A percentile compares a stretch with the other conserved stretches of the same genome.
These are phyloP conservation scores for Macquaria australasica DNA, from an alignment of 2,113 vertebrate genomes.

Conservation along the genomic window DNA sequence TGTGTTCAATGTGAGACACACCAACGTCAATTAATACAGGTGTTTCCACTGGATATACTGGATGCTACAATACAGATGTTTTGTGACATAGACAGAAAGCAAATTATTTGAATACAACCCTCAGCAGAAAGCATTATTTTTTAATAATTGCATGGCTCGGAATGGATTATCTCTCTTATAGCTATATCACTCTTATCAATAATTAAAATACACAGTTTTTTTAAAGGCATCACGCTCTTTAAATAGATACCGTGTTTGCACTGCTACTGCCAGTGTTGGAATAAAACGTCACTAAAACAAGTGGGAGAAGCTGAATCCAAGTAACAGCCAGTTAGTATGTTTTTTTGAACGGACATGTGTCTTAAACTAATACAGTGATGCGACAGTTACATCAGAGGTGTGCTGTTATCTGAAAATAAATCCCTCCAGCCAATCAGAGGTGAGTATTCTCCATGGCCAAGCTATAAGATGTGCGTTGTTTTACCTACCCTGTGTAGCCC, in stretches of 20 bases:
- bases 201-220: slow-evolving; percentile 1
- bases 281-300: background rate
- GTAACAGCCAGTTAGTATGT: background rate
- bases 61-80: background rate
- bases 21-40: slow-evolving; percentile 1
- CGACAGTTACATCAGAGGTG: background rate
- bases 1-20: background rate
- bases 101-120: background rate
- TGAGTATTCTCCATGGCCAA: background rate
- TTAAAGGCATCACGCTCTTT: background rate
- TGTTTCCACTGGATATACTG: background rate
- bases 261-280: background rate
- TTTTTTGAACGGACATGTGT: background rate
- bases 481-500: slow-evolving; percentile 91
- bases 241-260: slow-evolving; percentile 2
- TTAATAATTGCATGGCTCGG: slow-evolving; percentile 13
- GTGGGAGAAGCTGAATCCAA: background rate
- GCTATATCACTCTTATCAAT: background rate
- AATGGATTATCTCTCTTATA: slow-evolving; percentile 20
- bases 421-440: background rate
- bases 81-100: background rate
- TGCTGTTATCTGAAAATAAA: background rate
- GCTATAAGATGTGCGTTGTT: background rate
- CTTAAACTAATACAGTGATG: background rate
- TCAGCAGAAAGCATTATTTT: background rate